Percentiles rank a stretch among this genome's conserved stretches.
These are phyloP conservation scores for Caenorhabditis latens DNA, from an alignment of 1,140 invertebrate species.

Conservation along the genomic window DNA sequence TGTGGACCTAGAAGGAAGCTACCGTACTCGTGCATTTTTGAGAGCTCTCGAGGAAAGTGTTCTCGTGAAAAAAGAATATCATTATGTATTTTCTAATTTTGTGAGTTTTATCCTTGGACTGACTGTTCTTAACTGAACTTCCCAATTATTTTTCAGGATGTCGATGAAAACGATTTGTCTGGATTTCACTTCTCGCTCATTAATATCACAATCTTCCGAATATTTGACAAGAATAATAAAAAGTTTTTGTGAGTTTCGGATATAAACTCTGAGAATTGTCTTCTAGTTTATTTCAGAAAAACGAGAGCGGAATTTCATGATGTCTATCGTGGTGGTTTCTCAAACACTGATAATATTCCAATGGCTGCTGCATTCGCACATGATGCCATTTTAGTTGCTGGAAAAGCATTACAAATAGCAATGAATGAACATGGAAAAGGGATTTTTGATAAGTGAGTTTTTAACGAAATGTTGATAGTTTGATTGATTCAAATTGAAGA, in stretches of 20 bases:
- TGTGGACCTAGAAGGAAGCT: conserved; percentile 61
- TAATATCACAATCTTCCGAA: conserved; percentile 64
- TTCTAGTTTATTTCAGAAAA: conserved; percentile 13
- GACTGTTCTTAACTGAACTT: not conserved
- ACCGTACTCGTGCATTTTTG: conserved; percentile 59
- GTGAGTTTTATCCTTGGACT: conserved; percentile 15
- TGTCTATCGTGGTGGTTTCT: conserved; percentile 38
- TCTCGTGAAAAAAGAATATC: conserved; percentile 63
- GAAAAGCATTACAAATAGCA: conserved; percentile 57
- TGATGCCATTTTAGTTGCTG: conserved; percentile 63
- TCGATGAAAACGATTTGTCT: conserved; percentile 61
- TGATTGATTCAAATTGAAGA: not conserved
- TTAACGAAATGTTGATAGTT: not conserved
- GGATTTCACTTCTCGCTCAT: conserved; percentile 62
- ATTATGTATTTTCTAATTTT: conserved; percentile 67
- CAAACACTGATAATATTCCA: conserved; percentile 53
- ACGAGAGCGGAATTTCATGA: conserved; percentile 32
- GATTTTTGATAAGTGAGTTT: conserved; percentile 50
- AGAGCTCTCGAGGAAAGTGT: conserved; percentile 63
- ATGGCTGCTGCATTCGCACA: conserved; percentile 62
- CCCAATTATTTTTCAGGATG: conserved; percentile 44
- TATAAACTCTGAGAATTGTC: too few relatives aligned
- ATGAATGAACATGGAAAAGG: conserved; percentile 53
- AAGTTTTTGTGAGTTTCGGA: conserved; percentile 57
- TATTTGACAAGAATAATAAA: conserved; percentile 58